Evolutionary conservation across 1,140 invertebrate species (phyloP), one percentile per base, ranked within the genome.

Genomic region (Ruditapes philippinarum): DNA sequence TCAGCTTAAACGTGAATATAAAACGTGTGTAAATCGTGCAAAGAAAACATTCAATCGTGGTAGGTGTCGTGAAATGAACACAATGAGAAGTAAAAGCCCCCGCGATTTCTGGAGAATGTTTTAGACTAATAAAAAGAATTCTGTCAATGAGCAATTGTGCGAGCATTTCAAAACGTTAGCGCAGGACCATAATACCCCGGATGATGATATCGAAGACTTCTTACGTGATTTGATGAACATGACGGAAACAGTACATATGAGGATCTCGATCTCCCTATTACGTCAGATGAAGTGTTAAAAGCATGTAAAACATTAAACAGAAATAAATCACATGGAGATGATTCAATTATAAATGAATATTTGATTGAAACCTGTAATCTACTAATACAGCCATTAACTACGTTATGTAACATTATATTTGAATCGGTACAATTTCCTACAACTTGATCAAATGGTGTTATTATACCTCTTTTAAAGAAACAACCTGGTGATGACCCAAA

Each of bases 21-120:
- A 57, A 5, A 57, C 17, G 54, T 57, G 54, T 25, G 54, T 25
- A 5, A 57, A n/a, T 57, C 19, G 54, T 4, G 7, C 19, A 19
- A 57, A 5, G 25, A 57, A n/a, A 5, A 22, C 25, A 25, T 5
- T 12, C 19, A 25, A 19, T 19, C 54, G 17, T 25, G 54, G 5
- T 4, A 5, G 54, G 25, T 57, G 54, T 4, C 17, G 54, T n/a
- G n/a, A 25, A 57, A 57, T n/a, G 25, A 57, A 57, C 54, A 22
- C 54, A 57, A n/a, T 19, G 17, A 57, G 19, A 57, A 57, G 38
- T n/a, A 82, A 65, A 65, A 57, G 25, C 5, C 17, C 25, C 54
- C 2, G 33, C 19, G 51, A 82, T 25, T 60, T 60, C 54, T 62
- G 79, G 79, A 82, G 65, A 9, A 82, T 82, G 79, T 42, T 82